phyloP scores from a whole-genome alignment of 2,113 vertebrate genomes.

The Mohoua ochrocephala region DNA sequence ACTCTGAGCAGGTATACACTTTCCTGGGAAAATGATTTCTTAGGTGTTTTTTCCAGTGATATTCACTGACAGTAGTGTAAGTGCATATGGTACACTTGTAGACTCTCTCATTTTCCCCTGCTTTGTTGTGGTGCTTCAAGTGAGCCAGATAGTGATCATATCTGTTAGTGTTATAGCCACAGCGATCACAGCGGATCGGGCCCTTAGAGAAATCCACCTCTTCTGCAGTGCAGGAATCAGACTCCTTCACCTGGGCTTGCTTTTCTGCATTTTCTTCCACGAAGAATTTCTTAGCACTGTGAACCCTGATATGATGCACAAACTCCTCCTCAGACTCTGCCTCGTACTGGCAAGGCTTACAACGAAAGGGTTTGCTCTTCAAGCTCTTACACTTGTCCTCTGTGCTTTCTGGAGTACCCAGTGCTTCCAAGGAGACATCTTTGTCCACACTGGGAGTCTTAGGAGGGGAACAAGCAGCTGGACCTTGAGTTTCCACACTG shows the following conservation, averaged over 20 bases:
- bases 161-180: constrained; percentile 97
- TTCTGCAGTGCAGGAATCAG: constrained; percentile 55
- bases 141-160: constrained; percentile 97
- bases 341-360: constrained; percentile 93
- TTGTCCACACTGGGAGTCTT: constrained; percentile 52
- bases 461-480: constrained; percentile 36
- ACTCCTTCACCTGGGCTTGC: constrained; percentile 75
- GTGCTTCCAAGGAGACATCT: constrained; percentile 47
- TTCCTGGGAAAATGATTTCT: constrained; percentile 97
- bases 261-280: constrained; percentile 85
- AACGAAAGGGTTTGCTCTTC: constrained; percentile 92
- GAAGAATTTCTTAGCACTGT: constrained; percentile 89
- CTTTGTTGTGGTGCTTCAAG: constrained; percentile 92
- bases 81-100: constrained; percentile 96
- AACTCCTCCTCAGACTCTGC: constrained; percentile 89
- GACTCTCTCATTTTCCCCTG: constrained; percentile 84
- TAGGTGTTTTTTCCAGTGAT: constrained; percentile 98
- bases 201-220: constrained; percentile 85
- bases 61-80: constrained; percentile 95
- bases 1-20: constrained; percentile 94
- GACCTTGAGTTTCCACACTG: background rate
- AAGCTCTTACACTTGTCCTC: constrained; percentile 72
- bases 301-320: constrained; percentile 88
- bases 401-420: background rate
- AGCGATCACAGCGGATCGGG: constrained; percentile 91